Base-by-base conservation (phyloP, 2,797 vertebrate species). In the Gallinago nigripennis region DNA sequence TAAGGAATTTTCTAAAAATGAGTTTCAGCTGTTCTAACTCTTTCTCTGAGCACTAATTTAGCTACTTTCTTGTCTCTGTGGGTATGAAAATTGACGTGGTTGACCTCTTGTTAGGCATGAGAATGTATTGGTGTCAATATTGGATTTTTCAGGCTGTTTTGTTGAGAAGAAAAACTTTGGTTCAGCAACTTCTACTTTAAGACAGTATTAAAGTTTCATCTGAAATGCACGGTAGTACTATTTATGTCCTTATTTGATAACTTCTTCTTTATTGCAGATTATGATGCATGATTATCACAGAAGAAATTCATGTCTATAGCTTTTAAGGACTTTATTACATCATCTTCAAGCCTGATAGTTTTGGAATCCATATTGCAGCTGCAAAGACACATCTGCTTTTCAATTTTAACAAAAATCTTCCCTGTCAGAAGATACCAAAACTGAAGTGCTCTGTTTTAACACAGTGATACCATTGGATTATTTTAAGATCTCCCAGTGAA, bases 271-370 rank as follows among this genome's bases (percentile, higher is more conserved):
- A 48, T 96, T 98, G 68, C 96, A 99, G 99, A 98, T 99, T 99
- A 99, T 98, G 98, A 99, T 99, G 99, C 98, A 99, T 95, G 98
- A 99, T 98, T 98, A 99, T 98, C 98, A 99, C 98, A 99, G 99
- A 99, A 99, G 99, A 99, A 98, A 98, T 98, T 98, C 98, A 94
- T 98, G 98, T 99, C 99, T 99, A 99, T 99, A 99, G 99, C 99
- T 99, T 98, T 98, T 98, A 99, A 98, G 98, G 98, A 99, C 99
- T 99, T 98, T 97, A 98, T 99, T 99, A 99, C 98, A 98, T 99
- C 99, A 98, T 98, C 98, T 99, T 99, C 98, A 99, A 99, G 99
- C 99, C 99, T 99, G 99, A 97, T 99, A 99, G 99, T 99, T 99
- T 99, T 97, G 98, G 98, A 98, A 98, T 98, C 98, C 98, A 92